Conservation (phyloP, 2,888 invertebrate genomes). For the Matsumyia berberina region DNA sequence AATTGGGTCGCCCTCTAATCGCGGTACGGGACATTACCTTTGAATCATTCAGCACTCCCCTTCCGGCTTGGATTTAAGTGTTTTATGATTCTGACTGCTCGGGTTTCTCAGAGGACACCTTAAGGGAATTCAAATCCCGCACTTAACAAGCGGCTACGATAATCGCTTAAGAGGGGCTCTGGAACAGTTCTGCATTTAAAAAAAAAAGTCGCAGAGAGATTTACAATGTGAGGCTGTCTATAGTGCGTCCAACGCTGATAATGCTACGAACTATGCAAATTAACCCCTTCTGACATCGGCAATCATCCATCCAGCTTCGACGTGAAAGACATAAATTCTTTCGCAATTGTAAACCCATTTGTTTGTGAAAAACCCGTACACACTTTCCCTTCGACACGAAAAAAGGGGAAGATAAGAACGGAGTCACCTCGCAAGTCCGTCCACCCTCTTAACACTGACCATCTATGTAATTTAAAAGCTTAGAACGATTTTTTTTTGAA, state of each 20-base stretch:
- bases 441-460: conserved; percentile 71
- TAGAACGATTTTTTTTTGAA: conserved; percentile 57
- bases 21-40: not conserved
- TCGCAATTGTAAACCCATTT: conserved; percentile 73
- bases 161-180: not conserved
- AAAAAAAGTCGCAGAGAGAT: not conserved
- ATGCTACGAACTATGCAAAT: not conserved
- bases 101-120: conserved; percentile 5
- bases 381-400: conserved; percentile 24
- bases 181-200: not conserved
- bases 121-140: conserved; percentile 19
- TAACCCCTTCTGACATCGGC: conserved; percentile 20
- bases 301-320: conserved; percentile 26
- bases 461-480: conserved; percentile 76
- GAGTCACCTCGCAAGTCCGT: conserved; percentile 59
- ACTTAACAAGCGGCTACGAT: not conserved
- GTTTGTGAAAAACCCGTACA: conserved; percentile 66
- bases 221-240: no score
- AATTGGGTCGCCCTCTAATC: not conserved
- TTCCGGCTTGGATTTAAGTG: conserved; percentile 16
- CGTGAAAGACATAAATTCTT: conserved; percentile 63
- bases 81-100: conserved; percentile 6
- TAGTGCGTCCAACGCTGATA: no score
- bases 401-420: conserved; percentile 67
- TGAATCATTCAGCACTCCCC: not conserved